Conservation (phyloP, 1,140 invertebrate genomes). For the Danaus melanippus region DNA sequence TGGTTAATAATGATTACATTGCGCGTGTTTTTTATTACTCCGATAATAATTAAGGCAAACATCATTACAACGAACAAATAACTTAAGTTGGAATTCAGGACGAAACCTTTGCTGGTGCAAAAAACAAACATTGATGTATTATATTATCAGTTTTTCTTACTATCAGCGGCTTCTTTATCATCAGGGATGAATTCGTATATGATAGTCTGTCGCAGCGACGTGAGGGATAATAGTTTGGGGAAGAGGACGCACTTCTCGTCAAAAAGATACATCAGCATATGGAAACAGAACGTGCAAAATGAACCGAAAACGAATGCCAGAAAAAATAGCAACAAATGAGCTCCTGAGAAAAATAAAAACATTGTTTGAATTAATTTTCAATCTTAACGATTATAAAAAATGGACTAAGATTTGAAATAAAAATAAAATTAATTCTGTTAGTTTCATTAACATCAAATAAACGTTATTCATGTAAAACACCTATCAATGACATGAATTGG, state of each 20-base stretch:
- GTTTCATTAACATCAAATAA: too few relatives aligned
- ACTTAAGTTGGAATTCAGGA: too few relatives aligned
- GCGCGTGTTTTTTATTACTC: too few relatives aligned
- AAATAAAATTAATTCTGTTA: too few relatives aligned
- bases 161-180: constrained; percentile 29
- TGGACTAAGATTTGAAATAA: too few relatives aligned
- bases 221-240: constrained; percentile 47
- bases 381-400: neutral
- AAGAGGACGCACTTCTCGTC: constrained; percentile 63
- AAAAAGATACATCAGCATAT: constrained; percentile 61
- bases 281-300: constrained; percentile 62
- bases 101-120: too few relatives aligned
- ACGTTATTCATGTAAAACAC: too few relatives aligned
- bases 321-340: constrained; percentile 57
- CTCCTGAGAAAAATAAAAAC: constrained; percentile 33
- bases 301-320: constrained; percentile 60
- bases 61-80: too few relatives aligned
- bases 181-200: constrained; percentile 51
- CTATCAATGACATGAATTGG: too few relatives aligned
- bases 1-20: too few relatives aligned
- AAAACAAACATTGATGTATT: constrained; percentile 1
- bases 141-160: constrained; percentile 21
- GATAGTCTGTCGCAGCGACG: constrained; percentile 36
- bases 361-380: neutral
- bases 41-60: too few relatives aligned